Evolutionary conservation across 2,113 vertebrate species (phyloP), one percentile per base, ranked within the genome.

Genomic region (Cheilinus undulatus): DNA sequence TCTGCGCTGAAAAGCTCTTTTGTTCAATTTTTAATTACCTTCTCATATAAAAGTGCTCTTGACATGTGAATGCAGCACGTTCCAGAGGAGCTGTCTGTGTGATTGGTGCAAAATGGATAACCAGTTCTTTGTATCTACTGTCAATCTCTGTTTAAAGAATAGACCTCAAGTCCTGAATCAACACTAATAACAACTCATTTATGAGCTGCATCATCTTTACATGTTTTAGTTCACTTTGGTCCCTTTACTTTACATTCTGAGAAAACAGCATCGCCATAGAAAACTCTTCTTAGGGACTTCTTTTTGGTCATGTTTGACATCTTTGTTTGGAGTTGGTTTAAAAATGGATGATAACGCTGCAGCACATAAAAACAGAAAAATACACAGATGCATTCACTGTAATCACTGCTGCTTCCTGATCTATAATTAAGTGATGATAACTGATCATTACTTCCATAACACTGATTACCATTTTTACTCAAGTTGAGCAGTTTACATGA

Each of bases 1-100:
- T 82, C 85, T 82, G 69, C 7, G 32, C 77, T 81, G 83, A 83
- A 84, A 91, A 84, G 84, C 68, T 77, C 84, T 90, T 93, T 91
- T 92, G 86, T 91, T 92, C 68, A 69, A 86, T 85, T 86, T 91
- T 92, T 91, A 92, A 93, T 93, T 88, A 87, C 84, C 84, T 83
- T 73, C 83, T 81, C 78, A 63, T 80, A 74, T 82, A 76, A 88
- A 86, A 85, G 81, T 70, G 82, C 88, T 86, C 87, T 87, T 91
- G 84, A 91, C 82, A 86, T 86, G 71, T 75, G 81, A 88, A 71
- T 62, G 50, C 69, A 42, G 79, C 69, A 57, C 53, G 51, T 88
- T 80, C 81, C 19, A 62, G 43, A 89, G 76, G 76, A 79, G 64
- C 85, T 62, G 63, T 67, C 52, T 70, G 63, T 84, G 73, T 82